Conservation (phyloP, 2,797 vertebrate genomes). For the Euphonia xanthogaster region DNA sequence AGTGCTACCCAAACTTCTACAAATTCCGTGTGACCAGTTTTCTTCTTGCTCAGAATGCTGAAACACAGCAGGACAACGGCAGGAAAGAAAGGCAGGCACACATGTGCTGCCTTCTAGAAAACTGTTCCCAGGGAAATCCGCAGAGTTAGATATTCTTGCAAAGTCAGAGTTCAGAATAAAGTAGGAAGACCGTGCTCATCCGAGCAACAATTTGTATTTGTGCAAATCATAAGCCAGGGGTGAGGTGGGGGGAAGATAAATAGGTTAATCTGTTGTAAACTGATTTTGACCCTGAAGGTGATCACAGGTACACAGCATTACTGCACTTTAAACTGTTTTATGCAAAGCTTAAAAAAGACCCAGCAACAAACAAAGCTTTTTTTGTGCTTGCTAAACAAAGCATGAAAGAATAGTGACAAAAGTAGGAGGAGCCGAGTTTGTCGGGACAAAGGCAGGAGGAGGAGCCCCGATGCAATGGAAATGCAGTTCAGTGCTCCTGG, state of each 20-base stretch:
- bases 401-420: slow-evolving; percentile 98
- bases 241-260: background rate
- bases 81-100: slow-evolving; percentile 30
- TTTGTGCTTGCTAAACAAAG: slow-evolving; percentile 99
- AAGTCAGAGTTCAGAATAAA: slow-evolving; percentile 9
- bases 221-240: background rate
- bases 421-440: slow-evolving; percentile 90
- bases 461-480: slow-evolving; percentile 80
- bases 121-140: slow-evolving; percentile 27
- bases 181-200: background rate
- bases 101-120: slow-evolving; percentile 13
- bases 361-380: slow-evolving; percentile 88
- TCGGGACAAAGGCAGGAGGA: slow-evolving; percentile 88
- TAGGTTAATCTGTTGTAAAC: slow-evolving; percentile 55
- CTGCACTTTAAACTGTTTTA: slow-evolving; percentile 73
- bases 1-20: background rate
- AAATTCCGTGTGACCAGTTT: slow-evolving; percentile 11
- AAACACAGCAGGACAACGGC: slow-evolving; percentile 34
- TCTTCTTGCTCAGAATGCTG: slow-evolving; percentile 41
- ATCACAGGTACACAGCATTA: slow-evolving; percentile 75
- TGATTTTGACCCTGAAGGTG: slow-evolving; percentile 76
- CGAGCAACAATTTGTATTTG: background rate
- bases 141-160: background rate
- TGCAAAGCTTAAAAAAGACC: slow-evolving; percentile 77
- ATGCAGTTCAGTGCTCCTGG: slow-evolving; percentile 84